A percentile compares a stretch with the other conserved stretches of the same genome.
phyloP scores from a whole-genome alignment of 1,140 invertebrate species.

The Drosophila pruinosa region DNA sequence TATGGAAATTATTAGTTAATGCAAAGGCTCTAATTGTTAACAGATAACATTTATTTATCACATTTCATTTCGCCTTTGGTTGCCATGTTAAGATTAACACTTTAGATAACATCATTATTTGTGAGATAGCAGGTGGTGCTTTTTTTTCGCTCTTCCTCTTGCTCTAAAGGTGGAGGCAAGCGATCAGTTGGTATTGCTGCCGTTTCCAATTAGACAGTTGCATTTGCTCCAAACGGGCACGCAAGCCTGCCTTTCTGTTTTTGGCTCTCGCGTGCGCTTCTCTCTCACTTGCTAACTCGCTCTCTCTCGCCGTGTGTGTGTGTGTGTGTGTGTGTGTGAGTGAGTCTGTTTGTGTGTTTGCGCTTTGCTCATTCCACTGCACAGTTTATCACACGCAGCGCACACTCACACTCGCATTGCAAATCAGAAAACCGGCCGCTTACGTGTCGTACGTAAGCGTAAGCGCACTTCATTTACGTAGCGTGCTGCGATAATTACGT shows the following conservation, averaged over 20 bases:
- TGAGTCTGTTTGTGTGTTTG: background rate
- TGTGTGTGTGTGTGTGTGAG: background rate
- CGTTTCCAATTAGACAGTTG: conserved; percentile 8
- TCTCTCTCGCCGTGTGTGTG: background rate
- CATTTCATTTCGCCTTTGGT: conserved; percentile 5
- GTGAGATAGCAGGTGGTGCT: background rate
- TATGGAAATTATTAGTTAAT: background rate
- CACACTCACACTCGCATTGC: background rate
- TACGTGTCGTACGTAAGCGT: conserved; percentile 43
- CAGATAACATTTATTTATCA: conserved; percentile 31
- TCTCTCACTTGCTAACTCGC: background rate
- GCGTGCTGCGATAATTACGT: conserved; percentile 43
- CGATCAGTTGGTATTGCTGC: conserved; percentile 4
- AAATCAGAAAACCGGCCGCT: conserved; percentile 39
- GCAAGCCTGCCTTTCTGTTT: background rate
- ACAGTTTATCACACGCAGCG: conserved; percentile 14
- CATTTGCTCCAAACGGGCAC: conserved; percentile 23
- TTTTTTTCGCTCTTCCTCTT: background rate
- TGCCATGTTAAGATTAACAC: conserved; percentile 11
- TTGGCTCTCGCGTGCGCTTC: background rate
- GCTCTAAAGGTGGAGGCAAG: background rate
- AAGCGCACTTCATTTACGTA: conserved; percentile 48
- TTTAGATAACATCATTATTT: conserved; percentile 14
- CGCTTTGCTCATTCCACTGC: background rate
- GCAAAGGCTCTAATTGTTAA: conserved; percentile 6